These are phyloP conservation scores for Petaurus breviceps DNA, from an alignment of 2,113 vertebrate species.

Conservation along the genomic window DNA sequence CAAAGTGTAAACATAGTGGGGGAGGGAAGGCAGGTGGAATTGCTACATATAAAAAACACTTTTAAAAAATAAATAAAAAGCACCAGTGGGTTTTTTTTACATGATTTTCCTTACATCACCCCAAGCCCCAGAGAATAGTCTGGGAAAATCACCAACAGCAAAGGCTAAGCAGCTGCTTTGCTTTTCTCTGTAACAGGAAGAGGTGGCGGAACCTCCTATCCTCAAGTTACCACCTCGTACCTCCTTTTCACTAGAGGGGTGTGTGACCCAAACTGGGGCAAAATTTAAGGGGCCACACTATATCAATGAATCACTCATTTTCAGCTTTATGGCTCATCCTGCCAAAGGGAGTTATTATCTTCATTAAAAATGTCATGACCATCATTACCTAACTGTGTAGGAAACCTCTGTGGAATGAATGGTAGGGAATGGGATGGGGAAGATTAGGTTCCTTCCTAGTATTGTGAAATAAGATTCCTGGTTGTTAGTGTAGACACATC, in stretches of 20 bases:
- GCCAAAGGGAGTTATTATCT: not conserved
- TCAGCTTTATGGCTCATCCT: not conserved
- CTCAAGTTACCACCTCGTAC: not conserved
- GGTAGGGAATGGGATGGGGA: not conserved
- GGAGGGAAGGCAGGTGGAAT: slow-evolving; percentile 51
- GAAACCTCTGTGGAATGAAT: not conserved
- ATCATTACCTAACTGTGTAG: not conserved
- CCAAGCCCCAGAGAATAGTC: not conserved
- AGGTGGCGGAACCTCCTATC: not conserved
- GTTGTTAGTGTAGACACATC: not conserved
- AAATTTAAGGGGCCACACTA: not conserved
- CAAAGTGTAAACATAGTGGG: slow-evolving; percentile 39
- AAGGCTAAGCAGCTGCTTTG: not conserved
- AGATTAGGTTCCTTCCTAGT: not conserved
- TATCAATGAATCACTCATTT: not conserved
- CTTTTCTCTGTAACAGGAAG: not conserved
- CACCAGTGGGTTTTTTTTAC: slow-evolving; percentile 64
- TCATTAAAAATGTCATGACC: not conserved
- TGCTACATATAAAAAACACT: slow-evolving; percentile 74
- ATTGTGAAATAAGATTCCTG: not conserved
- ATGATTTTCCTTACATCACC: slow-evolving; percentile 35
- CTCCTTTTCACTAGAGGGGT: not conserved
- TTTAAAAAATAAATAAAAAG: slow-evolving; percentile 70
- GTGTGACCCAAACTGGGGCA: not conserved
- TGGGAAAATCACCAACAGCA: not conserved